Evolutionary conservation across 2,113 vertebrate species (phyloP), one percentile per base, ranked within the genome.

Genomic region (Hyperopisus bebe): DNA sequence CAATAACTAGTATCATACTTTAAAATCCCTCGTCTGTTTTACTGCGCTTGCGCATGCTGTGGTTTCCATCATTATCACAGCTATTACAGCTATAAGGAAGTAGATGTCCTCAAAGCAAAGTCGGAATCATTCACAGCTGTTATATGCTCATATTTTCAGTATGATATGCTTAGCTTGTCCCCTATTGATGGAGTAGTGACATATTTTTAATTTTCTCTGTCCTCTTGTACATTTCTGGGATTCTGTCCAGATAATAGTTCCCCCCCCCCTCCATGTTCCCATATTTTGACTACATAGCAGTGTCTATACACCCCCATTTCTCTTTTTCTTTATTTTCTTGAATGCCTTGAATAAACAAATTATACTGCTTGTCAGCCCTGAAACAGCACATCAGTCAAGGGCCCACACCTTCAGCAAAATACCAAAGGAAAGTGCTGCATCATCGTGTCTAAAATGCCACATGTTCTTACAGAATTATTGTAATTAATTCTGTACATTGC

Each of bases 61-160:
- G 44, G 15, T 84, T 47, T 44, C 21, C 15, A 47, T 10, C 82
- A 47, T 47, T 21, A n/a, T 46, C 19, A 47, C 10, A 1, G 10
- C 35, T 11, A 44, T 35, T 21, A n/a, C 10, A 44, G n/a, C 39
- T 44, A 4, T 62, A 66, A 24, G 53, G 35, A 62, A 88, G 35
- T n/a, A 27, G 86, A 58, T 88, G 55, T 62, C 8, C n/a, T 80
- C 46, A 39, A 42, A 89, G 13, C 5, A 89, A 88, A 21, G 39
- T 17, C 7, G 58, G 39, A 53, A 85, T 27, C 47, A 31, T 46
- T 55, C 82, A 84, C 13, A 89, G 24, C 42, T 51, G 21, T 62
- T 88, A 66, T 62, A 88, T 66, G 55, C 35, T n/a, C 19, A 46
- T 88, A 44, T 66, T 46, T 88, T 87, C n/a, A 87, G 50, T 55